Percentiles rank a stretch among this genome's conserved stretches.
Evolutionary conservation across 2,888 invertebrate species (phyloP).

Genomic region (Xanthorhoe designata): DNA sequence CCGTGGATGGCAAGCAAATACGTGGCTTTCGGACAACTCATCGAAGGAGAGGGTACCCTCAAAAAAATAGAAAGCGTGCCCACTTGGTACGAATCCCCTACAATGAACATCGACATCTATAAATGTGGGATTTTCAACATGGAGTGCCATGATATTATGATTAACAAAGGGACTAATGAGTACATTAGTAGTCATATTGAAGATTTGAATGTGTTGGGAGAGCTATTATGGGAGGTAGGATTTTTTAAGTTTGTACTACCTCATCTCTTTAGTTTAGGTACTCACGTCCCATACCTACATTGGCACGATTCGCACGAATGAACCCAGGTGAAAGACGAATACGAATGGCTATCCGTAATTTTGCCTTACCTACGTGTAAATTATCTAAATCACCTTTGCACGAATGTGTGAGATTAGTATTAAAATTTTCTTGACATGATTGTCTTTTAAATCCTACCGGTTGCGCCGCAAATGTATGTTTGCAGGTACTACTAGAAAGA

Average conservation of each 20-base stretch:
- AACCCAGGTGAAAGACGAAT: too few species aligned
- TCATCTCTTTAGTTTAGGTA: not conserved
- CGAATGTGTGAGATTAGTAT: too few species aligned
- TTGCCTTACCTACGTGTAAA: too few species aligned
- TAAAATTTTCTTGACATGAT: too few species aligned
- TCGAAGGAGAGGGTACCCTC: conserved; percentile 88
- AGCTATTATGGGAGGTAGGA: conserved; percentile 62
- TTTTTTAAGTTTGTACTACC: not conserved
- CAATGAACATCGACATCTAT: conserved; percentile 57
- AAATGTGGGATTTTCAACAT: conserved; percentile 69
- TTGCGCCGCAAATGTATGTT: conserved; percentile 19
- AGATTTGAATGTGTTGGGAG: conserved; percentile 61
- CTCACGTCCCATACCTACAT: too few species aligned
- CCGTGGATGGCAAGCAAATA: conserved; percentile 90
- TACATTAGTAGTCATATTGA: conserved; percentile 72
- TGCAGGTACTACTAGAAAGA: conserved; percentile 58
- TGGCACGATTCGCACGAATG: too few species aligned
- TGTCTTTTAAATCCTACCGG: conserved; percentile 2
- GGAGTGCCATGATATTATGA: conserved; percentile 67
- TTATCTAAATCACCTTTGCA: too few species aligned
- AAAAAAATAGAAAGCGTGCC: conserved; percentile 86
- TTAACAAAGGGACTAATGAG: conserved; percentile 63
- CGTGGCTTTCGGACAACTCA: conserved; percentile 90
- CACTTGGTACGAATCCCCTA: conserved; percentile 87
- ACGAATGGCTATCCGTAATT: too few species aligned